Evolutionary conservation across 2,797 vertebrate genomes (phyloP).

Genomic region (Ctenosaura bakeri): DNA sequence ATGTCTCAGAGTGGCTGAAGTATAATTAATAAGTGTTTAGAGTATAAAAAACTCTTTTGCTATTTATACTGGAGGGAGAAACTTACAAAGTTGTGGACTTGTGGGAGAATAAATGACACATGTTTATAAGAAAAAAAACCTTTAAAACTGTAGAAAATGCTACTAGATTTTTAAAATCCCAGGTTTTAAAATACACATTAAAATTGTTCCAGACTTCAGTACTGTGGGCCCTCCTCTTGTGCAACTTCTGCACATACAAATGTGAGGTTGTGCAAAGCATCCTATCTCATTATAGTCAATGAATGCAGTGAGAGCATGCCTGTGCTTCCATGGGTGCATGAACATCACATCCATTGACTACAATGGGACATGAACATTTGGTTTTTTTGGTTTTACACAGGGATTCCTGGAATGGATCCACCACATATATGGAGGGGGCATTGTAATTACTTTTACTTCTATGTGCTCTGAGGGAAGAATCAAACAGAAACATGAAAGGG

Average conservation of each 20-base stretch:
- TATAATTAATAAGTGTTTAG: background rate
- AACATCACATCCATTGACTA: no score
- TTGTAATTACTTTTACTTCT: constrained; percentile 20
- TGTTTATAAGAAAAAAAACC: background rate
- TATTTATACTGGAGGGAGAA: background rate
- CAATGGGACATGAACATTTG: no score
- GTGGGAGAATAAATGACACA: background rate
- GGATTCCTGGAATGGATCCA: no score
- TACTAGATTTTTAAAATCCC: background rate
- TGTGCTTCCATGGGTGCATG: no score
- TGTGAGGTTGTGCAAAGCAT: no score
- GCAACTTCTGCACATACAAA: no score
- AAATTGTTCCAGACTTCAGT: background rate
- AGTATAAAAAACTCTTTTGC: background rate
- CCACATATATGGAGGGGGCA: no score
- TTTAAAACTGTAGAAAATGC: background rate
- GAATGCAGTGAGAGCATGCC: no score
- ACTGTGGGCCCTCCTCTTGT: background rate
- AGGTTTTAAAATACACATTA: background rate
- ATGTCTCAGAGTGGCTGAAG: background rate
- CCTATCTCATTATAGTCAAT: no score
- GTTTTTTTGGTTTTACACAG: no score
- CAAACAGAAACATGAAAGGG: constrained; percentile 4
- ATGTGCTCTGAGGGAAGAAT: constrained; percentile 47
- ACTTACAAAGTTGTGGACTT: background rate